Evolutionary conservation across 2,888 invertebrate species (phyloP), one percentile per base, ranked within the genome.

Genomic region (Scaptomyza caliginosa): DNA sequence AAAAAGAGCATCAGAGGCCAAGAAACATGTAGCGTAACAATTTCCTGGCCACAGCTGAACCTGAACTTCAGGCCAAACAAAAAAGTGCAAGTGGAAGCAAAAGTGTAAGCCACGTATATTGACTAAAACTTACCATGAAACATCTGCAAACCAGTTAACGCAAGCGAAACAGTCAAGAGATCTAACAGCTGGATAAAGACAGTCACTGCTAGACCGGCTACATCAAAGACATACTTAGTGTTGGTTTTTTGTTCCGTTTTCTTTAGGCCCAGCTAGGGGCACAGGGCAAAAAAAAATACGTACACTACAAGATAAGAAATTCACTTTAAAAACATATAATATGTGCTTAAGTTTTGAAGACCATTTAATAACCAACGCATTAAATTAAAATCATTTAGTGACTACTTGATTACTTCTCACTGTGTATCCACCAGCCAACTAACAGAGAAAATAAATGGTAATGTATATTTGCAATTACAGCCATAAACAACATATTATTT

Each of bases 41-140:
- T 77, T 88, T 89, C 90, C 90, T 89, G 90, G n/a, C 16, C 63
- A 19, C 49, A 39, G 49, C 77, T 90, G 89, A 90, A 90, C 90
- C 90, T 89, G 89, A 90, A 89, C 90, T 90, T 89, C 72, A 49
- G 70, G 69, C 68, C 51, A 49, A 30, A 28, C 46, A 59, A 64
- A 72, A 68, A 79, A 78, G 62, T 50, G 62, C 68, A 76, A 76
- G 67, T 72, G 54, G 60, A 36, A 55, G n/a, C n/a, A n/a, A n/a
- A n/a, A n/a, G 36, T 7, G 13, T 2, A 32, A 55, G 11, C 60
- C n/a, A 46, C 19, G 28, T 55, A 60, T 69, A 69, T 80, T 84
- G 49, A 51, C 58, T 82, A 78, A 78, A 39, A 57, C 40, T 39
- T 45, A 42, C 39, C 17, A 57, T 39, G 32, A 40, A 16, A 59